phyloP scores from a whole-genome alignment of 2,113 vertebrate genomes.

The Sialia sialis region DNA sequence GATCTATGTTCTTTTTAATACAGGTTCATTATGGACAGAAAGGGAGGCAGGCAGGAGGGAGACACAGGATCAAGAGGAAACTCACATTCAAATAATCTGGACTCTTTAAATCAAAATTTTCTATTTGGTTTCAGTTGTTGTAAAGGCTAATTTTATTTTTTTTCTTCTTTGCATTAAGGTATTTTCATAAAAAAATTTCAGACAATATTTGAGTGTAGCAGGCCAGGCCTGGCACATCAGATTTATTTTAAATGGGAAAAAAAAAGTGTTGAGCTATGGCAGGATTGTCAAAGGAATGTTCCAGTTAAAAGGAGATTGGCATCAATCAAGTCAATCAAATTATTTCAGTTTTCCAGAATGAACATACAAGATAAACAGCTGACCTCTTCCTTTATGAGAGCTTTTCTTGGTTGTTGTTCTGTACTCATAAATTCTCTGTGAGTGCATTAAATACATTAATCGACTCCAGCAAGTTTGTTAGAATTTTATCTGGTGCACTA shows the following conservation, averaged over 20 bases:
- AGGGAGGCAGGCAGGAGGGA: not conserved
- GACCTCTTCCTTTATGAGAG: not conserved
- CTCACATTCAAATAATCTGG: not conserved
- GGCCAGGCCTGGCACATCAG: not conserved
- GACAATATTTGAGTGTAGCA: not conserved
- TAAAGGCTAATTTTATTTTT: not conserved
- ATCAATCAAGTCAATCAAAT: not conserved
- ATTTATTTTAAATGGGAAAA: not conserved
- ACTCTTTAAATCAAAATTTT: not conserved
- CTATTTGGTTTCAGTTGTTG: not conserved
- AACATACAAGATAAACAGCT: not conserved
- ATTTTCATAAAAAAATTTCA: not conserved
- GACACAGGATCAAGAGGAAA: not conserved
- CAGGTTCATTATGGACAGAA: not conserved
- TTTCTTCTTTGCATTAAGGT: not conserved
- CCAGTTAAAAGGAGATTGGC: not conserved
- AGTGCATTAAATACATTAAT: not conserved
- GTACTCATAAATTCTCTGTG: not conserved
- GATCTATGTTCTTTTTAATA: not conserved
- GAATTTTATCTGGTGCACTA: not conserved
- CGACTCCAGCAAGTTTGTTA: not conserved
- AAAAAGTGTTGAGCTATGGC: not conserved
- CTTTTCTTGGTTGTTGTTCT: not conserved
- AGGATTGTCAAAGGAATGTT: not conserved
- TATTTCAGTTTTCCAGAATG: not conserved